phyloP scores from a whole-genome alignment of 2,888 invertebrate genomes.

The Netelia melanura region DNA sequence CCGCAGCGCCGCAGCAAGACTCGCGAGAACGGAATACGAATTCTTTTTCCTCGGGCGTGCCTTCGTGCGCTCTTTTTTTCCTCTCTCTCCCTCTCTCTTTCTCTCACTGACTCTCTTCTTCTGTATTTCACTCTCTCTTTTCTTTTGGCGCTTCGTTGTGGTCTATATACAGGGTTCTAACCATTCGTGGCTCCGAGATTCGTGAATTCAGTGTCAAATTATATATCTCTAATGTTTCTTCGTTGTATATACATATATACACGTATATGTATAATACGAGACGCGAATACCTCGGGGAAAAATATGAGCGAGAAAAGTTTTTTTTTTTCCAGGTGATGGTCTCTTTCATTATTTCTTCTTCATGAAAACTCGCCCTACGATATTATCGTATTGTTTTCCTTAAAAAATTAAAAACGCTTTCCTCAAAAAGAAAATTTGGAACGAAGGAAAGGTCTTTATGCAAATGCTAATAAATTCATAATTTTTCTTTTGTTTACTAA shows the following conservation, averaged over 20 bases:
- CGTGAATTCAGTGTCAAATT: constrained; percentile 63
- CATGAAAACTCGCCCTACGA: too few species aligned
- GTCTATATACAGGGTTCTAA: constrained; percentile 3
- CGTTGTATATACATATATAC: constrained; percentile 33
- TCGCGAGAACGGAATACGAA: constrained; percentile 72
- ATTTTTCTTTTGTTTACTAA: too few species aligned
- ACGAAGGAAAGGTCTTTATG: too few species aligned
- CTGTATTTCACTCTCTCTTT: constrained; percentile 16
- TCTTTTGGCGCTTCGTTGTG: constrained; percentile 5
- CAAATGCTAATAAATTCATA: too few species aligned
- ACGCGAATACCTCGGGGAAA: background rate
- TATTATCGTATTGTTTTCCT: too few species aligned
- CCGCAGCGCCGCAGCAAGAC: constrained; percentile 71
- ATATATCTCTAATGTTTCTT: constrained; percentile 60
- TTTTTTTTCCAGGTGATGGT: too few species aligned
- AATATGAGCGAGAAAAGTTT: too few species aligned
- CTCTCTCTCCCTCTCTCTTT: background rate
- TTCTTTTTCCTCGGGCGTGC: constrained; percentile 63
- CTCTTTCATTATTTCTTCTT: too few species aligned
- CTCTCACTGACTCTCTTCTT: constrained; percentile 16
- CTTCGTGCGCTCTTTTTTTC: background rate
- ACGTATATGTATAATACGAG: too few species aligned
- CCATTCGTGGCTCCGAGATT: constrained; percentile 54
- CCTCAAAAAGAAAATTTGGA: too few species aligned
- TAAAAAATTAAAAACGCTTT: too few species aligned